phyloP scores from a whole-genome alignment of 2,888 invertebrate species.

The Cheilosia urbana region DNA sequence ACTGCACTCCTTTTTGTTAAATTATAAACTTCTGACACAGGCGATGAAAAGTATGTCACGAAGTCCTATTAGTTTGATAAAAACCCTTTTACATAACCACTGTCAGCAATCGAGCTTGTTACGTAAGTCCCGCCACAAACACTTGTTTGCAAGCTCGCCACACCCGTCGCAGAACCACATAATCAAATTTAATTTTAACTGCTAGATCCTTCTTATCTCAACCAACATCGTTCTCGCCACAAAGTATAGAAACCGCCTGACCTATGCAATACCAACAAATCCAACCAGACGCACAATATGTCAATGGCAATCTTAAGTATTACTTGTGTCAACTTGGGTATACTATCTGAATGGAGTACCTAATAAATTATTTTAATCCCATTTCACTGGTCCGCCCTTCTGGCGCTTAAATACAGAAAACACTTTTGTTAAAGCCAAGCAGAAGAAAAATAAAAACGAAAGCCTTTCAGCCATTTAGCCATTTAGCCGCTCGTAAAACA shows the following conservation, averaged over 20 bases:
- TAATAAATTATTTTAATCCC: constrained; percentile 49
- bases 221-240: neutral
- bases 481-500: constrained; percentile 12
- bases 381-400: constrained; percentile 35
- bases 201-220: too few relatives aligned
- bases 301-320: constrained; percentile 15
- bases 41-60: too few relatives aligned
- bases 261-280: neutral
- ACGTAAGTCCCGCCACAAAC: too few relatives aligned
- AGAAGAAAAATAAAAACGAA: neutral
- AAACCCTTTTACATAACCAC: too few relatives aligned
- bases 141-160: too few relatives aligned
- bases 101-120: too few relatives aligned
- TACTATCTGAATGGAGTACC: constrained; percentile 58
- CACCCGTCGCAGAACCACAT: too few relatives aligned
- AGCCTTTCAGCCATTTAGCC: constrained; percentile 1
- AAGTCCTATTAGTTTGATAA: too few relatives aligned
- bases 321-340: constrained; percentile 44
- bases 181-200: too few relatives aligned
- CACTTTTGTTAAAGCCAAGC: constrained; percentile 13
- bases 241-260: neutral
- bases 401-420: constrained; percentile 32
- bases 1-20: too few relatives aligned
- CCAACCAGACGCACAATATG: constrained; percentile 20
- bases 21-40: too few relatives aligned